Evolutionary conservation across 2,797 vertebrate genomes (phyloP), one percentile per base, ranked within the genome.

Genomic region (Fratercula arctica): DNA sequence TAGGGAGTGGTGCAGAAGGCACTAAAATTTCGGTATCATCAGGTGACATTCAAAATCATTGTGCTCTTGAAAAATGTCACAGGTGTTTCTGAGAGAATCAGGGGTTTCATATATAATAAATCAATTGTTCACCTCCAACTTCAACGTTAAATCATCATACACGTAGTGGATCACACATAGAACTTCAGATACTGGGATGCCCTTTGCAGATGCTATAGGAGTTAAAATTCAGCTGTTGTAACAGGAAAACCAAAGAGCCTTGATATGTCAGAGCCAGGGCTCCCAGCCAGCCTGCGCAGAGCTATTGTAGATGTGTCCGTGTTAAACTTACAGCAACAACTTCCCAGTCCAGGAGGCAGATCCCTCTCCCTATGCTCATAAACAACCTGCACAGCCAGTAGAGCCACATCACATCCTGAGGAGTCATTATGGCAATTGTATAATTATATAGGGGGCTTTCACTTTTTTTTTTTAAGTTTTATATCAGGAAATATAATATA

Each of bases 301-400:
- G 1, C 0, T 6, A 18, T 26, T 26, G 43, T 53, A 33, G n/a
- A 7, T 17, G 20, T 8, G 25, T 35, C 45, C 19, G 4, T 2
- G 0, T 19, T 15, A 56, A 33, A 13, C 21, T 19, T 21, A 33
- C 6, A 43, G 35, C 26, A 37, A 28, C 0, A 1, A 61, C 33
- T 14, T 37, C 26, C 51, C 35, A 35, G 26, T 4, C 24, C 57
- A 14, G 2, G 2, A 41, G 4, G 9, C 18, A 39, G 24, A 16
- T 20, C 20, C 4, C 35, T 29, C 45, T 54, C 66, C 45, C 53
- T 31, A 17, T 16, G 3, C 18, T 37, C 11, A 16, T 4, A 13
- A 63, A 33, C 15, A 39, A 24, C 37, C n/a, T 53, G 28, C 46
- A 70, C n/a, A 48, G 41, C 45, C 74, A 37, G 16, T 1, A 64